A percentile compares a stretch with the other conserved stretches of the same genome.
Evolutionary conservation across 30 jellyfish, hydroid and myxozoan species (phyloP).

Genomic region (Cassiopea andromeda): DNA sequence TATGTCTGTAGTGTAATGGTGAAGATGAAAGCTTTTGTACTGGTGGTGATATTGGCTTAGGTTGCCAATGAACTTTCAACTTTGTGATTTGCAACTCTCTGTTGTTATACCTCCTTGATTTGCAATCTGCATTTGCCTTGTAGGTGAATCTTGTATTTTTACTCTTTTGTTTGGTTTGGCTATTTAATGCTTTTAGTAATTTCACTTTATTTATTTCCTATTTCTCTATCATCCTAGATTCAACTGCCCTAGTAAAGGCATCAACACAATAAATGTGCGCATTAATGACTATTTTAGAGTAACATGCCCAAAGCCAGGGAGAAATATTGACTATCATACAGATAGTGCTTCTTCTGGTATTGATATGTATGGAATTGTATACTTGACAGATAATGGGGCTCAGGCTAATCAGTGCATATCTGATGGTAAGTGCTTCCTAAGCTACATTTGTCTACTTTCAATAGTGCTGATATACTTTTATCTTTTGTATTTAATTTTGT

Average conservation of each 20-base stretch:
- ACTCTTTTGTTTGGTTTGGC: too few relatives aligned
- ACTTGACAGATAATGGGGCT: neutral
- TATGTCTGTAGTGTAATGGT: too few relatives aligned
- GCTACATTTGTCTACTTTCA: neutral
- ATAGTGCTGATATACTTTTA: too few relatives aligned
- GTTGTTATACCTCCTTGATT: too few relatives aligned
- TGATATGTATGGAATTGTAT: slow-evolving; percentile 13
- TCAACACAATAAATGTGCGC: slow-evolving; percentile 45
- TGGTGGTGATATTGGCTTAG: neutral
- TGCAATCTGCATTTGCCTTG: too few relatives aligned
- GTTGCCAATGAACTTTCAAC: neutral
- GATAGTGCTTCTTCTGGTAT: neutral
- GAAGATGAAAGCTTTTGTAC: neutral
- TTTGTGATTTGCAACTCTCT: too few relatives aligned
- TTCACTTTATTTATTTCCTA: too few relatives aligned
- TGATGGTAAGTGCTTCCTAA: neutral
- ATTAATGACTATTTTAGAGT: slow-evolving; percentile 44
- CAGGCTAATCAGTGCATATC: slow-evolving; percentile 22
- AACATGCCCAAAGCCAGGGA: slow-evolving; percentile 55
- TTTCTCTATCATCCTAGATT: slow-evolving; percentile 28
- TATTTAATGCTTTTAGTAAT: neutral
- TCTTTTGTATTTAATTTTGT: too few relatives aligned
- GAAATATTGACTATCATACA: slow-evolving; percentile 14
- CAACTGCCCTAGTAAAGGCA: slow-evolving; percentile 56
- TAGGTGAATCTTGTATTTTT: too few relatives aligned